phyloP scores from a whole-genome alignment of 1,140 invertebrate genomes.

The Eriocheir sinensis region DNA sequence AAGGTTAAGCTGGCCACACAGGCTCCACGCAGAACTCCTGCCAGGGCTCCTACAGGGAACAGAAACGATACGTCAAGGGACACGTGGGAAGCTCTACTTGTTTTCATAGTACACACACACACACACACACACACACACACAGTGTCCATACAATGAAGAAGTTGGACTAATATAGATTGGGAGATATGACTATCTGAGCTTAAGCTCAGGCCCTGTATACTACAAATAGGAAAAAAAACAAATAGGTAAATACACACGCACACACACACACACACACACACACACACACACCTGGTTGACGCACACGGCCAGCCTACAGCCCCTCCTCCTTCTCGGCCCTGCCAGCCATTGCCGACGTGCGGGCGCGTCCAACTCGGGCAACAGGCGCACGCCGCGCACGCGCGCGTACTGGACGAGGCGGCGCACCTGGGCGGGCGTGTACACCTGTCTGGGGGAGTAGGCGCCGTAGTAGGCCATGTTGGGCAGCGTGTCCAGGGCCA shows the following conservation, averaged over 20 bases:
- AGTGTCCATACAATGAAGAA: too few species aligned
- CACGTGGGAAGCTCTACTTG: too few species aligned
- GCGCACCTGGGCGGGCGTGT: conserved; percentile 87
- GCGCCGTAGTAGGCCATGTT: conserved; percentile 88
- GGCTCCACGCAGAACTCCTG: conserved; percentile 87
- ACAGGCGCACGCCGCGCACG: conserved; percentile 89
- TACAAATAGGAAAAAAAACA: not conserved
- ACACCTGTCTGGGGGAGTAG: conserved; percentile 84
- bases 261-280: not conserved
- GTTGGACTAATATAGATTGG: too few species aligned
- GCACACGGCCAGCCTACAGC: conserved; percentile 83
- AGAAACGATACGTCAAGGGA: not conserved
- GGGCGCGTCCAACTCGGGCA: conserved; percentile 95
- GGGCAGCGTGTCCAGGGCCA: conserved; percentile 87
- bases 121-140: not conserved
- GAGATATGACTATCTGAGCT: too few species aligned
- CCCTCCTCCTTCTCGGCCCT: conserved; percentile 86
- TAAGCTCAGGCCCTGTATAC: too few species aligned
- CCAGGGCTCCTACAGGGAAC: conserved; percentile 34
- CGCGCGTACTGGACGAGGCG: conserved; percentile 88
- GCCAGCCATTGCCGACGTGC: conserved; percentile 94
- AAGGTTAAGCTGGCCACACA: conserved; percentile 88
- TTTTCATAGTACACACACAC: not conserved
- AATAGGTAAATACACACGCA: not conserved
- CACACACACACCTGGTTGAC: conserved; percentile 81